These are phyloP conservation scores for Thalpophila matura DNA, from an alignment of 2,888 invertebrate species.

Conservation along the genomic window DNA sequence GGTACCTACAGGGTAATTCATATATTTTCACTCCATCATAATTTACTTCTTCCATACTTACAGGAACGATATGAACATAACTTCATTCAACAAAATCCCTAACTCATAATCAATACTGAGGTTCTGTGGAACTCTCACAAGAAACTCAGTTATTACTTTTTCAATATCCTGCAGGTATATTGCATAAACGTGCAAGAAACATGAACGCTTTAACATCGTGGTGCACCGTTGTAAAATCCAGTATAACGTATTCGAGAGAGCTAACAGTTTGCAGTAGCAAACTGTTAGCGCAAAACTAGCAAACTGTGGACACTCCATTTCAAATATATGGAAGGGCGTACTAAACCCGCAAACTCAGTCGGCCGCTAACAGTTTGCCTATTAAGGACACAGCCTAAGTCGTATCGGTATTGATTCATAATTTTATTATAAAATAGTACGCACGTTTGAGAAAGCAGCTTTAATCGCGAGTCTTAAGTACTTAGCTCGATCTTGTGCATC, in stretches of 20 bases:
- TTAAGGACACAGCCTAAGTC: too few species aligned
- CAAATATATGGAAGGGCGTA: too few species aligned
- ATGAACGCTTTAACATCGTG: conserved; percentile 1
- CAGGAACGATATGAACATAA: too few species aligned
- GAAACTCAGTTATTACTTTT: conserved; percentile 36
- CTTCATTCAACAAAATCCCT: conserved; percentile 1
- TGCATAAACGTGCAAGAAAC: conserved; percentile 16
- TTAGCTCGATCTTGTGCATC: not conserved
- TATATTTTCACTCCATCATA: too few species aligned
- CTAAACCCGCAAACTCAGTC: too few species aligned
- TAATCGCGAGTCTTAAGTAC: not conserved
- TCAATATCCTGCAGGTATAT: conserved; percentile 23
- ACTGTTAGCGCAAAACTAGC: too few species aligned
- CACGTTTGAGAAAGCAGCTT: not conserved
- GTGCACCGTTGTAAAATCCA: conserved; percentile 10
- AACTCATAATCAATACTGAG: not conserved
- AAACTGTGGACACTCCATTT: too few species aligned
- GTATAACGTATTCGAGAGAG: not conserved
- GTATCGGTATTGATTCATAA: too few species aligned
- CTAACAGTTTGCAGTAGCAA: too few species aligned
- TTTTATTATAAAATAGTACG: conserved; percentile 3
- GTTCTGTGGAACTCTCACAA: conserved; percentile 11
- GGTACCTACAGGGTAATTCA: too few species aligned
- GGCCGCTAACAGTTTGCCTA: too few species aligned
- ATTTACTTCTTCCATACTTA: too few species aligned